phyloP scores from a whole-genome alignment of 2,113 vertebrate species.

The Upupa epops region DNA sequence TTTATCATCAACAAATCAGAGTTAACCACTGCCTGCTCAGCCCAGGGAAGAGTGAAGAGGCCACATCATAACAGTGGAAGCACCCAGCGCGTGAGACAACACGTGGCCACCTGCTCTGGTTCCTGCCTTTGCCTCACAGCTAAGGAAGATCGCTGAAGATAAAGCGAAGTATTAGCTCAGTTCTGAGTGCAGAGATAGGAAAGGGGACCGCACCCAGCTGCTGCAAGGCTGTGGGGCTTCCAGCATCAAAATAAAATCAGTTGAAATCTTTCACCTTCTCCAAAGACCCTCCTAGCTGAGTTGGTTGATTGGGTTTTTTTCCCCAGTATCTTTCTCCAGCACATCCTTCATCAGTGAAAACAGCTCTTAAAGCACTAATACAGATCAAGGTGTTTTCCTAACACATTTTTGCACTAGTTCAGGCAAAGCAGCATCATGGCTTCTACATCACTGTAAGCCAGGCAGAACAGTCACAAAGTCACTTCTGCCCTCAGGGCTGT shows the following conservation, averaged over 20 bases:
- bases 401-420: neutral
- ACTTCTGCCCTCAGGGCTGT: neutral
- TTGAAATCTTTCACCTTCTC: neutral
- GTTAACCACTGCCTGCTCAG: neutral
- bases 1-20: neutral
- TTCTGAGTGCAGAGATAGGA: neutral
- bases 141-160: neutral
- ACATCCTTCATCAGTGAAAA: neutral
- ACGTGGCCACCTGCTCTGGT: fast-evolving
- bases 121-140: neutral
- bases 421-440: neutral
- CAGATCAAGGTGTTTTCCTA: neutral
- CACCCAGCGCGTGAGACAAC: neutral
- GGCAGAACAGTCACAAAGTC: neutral
- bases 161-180: neutral
- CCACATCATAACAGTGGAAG: fast-evolving
- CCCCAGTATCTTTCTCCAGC: neutral
- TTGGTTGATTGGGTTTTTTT: no score
- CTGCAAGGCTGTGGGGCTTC: neutral
- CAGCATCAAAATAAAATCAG: neutral
- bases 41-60: neutral
- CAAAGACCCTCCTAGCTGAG: neutral
- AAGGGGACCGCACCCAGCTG: neutral
- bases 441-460: neutral
- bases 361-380: neutral